These are phyloP conservation scores for Leptura quadrifasciata DNA, from an alignment of 2,888 invertebrate species.

Conservation along the genomic window DNA sequence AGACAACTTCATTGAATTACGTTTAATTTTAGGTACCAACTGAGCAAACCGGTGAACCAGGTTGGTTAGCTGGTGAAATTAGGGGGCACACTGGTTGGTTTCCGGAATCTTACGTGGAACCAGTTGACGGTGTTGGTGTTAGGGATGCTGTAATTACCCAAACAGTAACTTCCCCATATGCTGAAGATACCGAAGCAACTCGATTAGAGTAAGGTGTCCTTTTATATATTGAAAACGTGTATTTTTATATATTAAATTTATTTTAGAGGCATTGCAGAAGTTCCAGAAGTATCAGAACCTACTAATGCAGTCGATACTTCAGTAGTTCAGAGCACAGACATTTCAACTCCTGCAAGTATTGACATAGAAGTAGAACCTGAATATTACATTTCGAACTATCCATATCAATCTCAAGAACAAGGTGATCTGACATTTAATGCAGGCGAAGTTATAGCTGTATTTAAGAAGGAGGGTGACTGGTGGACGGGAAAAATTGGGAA, in stretches of 20 bases:
- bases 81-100: slow-evolving; percentile 96
- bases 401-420: slow-evolving; percentile 90
- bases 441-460: slow-evolving; percentile 90
- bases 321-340: slow-evolving; percentile 53
- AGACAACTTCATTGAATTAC: background rate
- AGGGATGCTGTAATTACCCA: slow-evolving; percentile 63
- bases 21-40: slow-evolving; percentile 76
- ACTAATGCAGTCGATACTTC: slow-evolving; percentile 54
- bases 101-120: slow-evolving; percentile 96
- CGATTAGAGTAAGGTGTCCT: slow-evolving; percentile 75
- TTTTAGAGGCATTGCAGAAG: slow-evolving; percentile 84
- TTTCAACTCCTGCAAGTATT: slow-evolving; percentile 49
- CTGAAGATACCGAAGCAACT: slow-evolving; percentile 65
- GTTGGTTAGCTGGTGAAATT: slow-evolving; percentile 96
- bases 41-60: slow-evolving; percentile 93
- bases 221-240: background rate
- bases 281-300: slow-evolving; percentile 76
- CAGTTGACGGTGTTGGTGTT: slow-evolving; percentile 76
- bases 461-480: slow-evolving; percentile 96
- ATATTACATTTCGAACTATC: slow-evolving; percentile 92
- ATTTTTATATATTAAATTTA: slow-evolving; percentile 5
- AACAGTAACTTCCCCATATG: slow-evolving; percentile 69
- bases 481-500: slow-evolving; percentile 95
- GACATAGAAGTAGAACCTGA: slow-evolving; percentile 74
- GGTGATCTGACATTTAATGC: slow-evolving; percentile 94